A percentile compares a stretch with the other conserved stretches of the same genome.
phyloP scores from a whole-genome alignment of 92 coral and sea anemone genomes.

The Heliopora coerulea region DNA sequence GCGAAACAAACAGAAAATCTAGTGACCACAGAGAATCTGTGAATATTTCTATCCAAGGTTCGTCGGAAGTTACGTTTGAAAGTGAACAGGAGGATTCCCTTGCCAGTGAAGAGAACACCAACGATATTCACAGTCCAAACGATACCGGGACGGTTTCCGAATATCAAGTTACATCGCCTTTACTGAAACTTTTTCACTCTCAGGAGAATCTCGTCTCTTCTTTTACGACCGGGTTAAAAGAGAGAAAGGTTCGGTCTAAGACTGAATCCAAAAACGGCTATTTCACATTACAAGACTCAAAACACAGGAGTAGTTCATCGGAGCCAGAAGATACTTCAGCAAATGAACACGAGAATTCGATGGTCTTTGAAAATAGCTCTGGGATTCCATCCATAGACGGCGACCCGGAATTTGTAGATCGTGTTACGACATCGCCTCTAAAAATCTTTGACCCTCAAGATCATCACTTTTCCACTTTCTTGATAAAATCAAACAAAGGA shows the following conservation, averaged over 20 bases:
- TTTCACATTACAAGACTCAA: too few species aligned
- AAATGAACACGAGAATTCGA: too few species aligned
- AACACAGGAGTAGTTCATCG: too few species aligned
- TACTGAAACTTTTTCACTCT: not conserved
- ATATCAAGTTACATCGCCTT: constrained; percentile 6
- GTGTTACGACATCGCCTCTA: not conserved
- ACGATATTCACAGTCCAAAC: not conserved
- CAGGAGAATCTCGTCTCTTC: not conserved
- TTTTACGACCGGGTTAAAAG: not conserved
- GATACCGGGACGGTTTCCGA: not conserved
- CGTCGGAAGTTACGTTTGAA: not conserved
- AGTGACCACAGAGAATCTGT: not conserved
- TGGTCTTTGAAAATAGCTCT: too few species aligned
- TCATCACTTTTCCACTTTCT: constrained; percentile 8
- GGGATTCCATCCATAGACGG: not conserved
- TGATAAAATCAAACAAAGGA: not conserved
- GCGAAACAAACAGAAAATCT: not conserved
- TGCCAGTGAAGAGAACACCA: not conserved
- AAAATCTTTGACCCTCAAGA: constrained; percentile 16
- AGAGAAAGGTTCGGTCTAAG: not conserved
- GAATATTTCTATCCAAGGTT: not conserved
- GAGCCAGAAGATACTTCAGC: too few species aligned
- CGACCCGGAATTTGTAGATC: not conserved
- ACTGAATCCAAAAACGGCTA: not conserved
- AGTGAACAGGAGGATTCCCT: not conserved